Conservation (phyloP, 2,113 vertebrate genomes). For the Delphinus delphis region DNA sequence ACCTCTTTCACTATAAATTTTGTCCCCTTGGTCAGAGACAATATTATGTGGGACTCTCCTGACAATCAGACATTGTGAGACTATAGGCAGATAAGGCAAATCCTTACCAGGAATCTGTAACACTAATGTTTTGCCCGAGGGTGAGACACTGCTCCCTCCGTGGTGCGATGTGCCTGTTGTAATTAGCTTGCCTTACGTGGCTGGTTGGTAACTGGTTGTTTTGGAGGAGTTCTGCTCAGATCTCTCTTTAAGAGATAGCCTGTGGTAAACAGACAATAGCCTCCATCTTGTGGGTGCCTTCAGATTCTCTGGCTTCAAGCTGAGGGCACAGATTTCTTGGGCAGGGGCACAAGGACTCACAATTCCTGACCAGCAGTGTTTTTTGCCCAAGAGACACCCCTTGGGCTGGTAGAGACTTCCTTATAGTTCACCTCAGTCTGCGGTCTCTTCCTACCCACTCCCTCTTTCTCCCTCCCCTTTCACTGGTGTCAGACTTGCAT, state of each 20-base stretch:
- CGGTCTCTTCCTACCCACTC: neutral
- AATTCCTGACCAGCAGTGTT: neutral
- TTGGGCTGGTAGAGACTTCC: neutral
- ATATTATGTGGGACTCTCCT: neutral
- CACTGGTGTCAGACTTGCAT: neutral
- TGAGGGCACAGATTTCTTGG: neutral
- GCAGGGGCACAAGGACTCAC: neutral
- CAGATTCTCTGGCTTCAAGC: neutral
- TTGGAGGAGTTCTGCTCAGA: neutral
- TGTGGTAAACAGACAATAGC: neutral
- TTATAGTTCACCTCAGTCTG: neutral
- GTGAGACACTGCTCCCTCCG: neutral
- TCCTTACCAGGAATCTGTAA: neutral
- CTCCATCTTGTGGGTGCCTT: neutral
- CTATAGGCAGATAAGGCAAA: neutral
- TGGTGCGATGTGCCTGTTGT: neutral
- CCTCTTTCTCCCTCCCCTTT: neutral
- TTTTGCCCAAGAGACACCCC: too few species aligned
- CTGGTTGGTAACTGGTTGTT: neutral
- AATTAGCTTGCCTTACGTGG: neutral
- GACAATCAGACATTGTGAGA: neutral
- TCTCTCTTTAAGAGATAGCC: neutral
- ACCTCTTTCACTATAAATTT: neutral
- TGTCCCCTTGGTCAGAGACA: neutral
- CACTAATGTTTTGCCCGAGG: neutral